These are phyloP conservation scores for Griposia aprilina DNA, from an alignment of 2,888 invertebrate genomes.

Conservation along the genomic window DNA sequence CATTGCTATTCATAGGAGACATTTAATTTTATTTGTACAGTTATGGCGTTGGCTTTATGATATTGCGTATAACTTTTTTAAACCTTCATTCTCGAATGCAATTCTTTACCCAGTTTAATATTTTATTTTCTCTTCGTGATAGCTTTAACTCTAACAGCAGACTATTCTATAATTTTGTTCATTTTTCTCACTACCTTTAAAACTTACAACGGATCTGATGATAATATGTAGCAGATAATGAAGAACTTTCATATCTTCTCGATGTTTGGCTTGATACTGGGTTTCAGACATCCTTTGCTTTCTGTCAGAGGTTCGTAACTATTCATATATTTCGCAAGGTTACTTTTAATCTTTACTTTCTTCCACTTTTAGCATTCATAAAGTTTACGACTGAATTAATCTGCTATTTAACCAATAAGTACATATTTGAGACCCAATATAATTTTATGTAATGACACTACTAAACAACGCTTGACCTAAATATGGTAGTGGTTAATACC, in stretches of 20 bases:
- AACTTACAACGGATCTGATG: neutral
- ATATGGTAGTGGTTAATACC: slow-evolving; percentile 49
- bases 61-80: neutral
- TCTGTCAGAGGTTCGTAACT: neutral
- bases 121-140: neutral
- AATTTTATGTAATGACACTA: slow-evolving; percentile 62
- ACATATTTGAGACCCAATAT: slow-evolving; percentile 59
- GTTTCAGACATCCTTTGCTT: neutral
- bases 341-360: slow-evolving; percentile 33
- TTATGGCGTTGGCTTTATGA: neutral
- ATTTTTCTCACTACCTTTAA: neutral
- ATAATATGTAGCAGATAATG: too few relatives aligned
- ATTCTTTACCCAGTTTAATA: neutral
- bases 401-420: slow-evolving; percentile 53
- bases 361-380: slow-evolving; percentile 51
- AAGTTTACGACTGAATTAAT: slow-evolving; percentile 50
- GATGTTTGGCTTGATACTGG: neutral
- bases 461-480: slow-evolving; percentile 59
- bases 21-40: slow-evolving; percentile 36
- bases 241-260: neutral
- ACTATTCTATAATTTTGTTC: neutral
- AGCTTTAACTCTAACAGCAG: neutral
- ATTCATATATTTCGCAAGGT: slow-evolving; percentile 17
- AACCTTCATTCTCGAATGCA: neutral
- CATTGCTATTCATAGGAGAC: slow-evolving; percentile 36